These are phyloP conservation scores for Onychomys leucogaster DNA, from an alignment of 2,797 vertebrate species.

Conservation along the genomic window DNA sequence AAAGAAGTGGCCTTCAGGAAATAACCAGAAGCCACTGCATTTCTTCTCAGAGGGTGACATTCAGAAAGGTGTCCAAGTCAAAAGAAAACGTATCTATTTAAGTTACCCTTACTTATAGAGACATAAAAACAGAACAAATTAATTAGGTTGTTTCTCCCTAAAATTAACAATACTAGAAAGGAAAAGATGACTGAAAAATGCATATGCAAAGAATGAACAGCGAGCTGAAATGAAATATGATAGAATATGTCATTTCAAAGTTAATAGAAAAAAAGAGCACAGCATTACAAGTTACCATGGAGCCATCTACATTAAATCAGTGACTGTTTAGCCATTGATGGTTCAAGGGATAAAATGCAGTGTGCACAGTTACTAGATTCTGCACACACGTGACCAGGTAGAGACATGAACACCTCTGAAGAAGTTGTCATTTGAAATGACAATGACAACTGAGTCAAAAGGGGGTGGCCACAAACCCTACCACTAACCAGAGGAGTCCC, in stretches of 20 bases:
- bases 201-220: neutral
- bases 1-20: neutral
- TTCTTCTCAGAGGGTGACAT: neutral
- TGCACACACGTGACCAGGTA: neutral
- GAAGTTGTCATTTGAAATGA: neutral
- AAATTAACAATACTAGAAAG: constrained; percentile 23
- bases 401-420: neutral
- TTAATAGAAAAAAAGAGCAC: neutral
- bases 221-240: neutral
- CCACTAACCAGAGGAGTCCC: neutral
- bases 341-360: constrained; percentile 38
- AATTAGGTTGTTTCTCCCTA: neutral
- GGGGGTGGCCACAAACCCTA: neutral
- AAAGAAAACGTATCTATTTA: constrained; percentile 27
- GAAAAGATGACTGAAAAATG: neutral
- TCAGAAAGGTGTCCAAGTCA: neutral
- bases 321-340: neutral
- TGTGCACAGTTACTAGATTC: neutral
- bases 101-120: constrained; percentile 29
- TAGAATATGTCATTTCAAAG: neutral
- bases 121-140: constrained; percentile 16
- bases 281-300: neutral
- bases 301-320: constrained; percentile 7
- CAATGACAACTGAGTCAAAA: neutral
- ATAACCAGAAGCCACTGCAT: neutral